Percentiles rank a stretch among this genome's conserved stretches.
phyloP scores from a whole-genome alignment of 2,113 vertebrate genomes.

The Acrocephalus arundinaceus region DNA sequence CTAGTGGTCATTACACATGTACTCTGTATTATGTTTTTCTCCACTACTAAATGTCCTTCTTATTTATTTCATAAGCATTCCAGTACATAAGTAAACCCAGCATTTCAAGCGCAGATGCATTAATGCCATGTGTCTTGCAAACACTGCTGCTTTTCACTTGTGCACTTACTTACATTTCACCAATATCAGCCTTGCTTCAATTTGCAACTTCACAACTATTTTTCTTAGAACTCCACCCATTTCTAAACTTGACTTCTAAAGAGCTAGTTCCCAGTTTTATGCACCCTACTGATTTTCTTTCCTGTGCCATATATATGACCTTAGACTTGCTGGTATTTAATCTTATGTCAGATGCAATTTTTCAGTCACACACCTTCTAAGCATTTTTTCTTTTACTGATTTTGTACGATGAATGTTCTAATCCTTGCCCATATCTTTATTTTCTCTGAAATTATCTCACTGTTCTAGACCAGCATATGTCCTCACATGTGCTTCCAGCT shows the following conservation, averaged over 20 bases:
- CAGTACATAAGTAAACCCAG: not conserved
- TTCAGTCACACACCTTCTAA: not conserved
- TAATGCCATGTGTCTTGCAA: fast-evolving
- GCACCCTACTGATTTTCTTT: not conserved
- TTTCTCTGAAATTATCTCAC: not conserved
- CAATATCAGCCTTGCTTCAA: not conserved
- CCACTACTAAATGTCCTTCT: not conserved
- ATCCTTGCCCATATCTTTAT: not conserved
- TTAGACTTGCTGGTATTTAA: not conserved
- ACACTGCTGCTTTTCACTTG: not conserved
- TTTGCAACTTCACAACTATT: not conserved
- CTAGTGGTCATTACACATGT: not conserved
- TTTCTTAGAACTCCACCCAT: not conserved
- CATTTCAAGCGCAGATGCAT: not conserved
- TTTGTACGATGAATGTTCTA: not conserved
- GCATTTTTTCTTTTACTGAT: not conserved
- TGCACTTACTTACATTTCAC: not conserved
- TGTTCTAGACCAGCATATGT: not conserved
- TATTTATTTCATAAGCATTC: not conserved
- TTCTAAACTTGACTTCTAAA: not conserved
- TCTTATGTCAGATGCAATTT: not conserved
- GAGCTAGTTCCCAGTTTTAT: not conserved
- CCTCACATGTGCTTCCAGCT: not conserved
- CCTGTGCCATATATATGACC: not conserved
- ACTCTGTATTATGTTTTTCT: not conserved